Percentiles rank a stretch among this genome's conserved stretches.
Conservation (phyloP, 2,797 vertebrate genomes). For the Oreochromis mossambicus region DNA sequence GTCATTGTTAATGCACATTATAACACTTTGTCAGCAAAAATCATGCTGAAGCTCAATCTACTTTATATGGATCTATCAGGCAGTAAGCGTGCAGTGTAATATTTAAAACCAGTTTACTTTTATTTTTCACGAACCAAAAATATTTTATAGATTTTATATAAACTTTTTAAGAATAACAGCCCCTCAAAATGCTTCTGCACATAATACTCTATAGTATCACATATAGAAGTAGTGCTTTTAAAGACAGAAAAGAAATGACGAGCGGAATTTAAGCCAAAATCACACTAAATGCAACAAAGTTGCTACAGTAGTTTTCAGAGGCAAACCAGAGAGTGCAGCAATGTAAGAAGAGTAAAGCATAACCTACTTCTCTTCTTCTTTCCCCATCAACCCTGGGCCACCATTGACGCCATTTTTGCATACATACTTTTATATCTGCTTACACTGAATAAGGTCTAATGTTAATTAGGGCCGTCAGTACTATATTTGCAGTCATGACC, state of each 20-base stretch:
- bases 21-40: not conserved
- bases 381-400: conserved; percentile 6
- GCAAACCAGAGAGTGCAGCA: not conserved
- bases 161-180: not conserved
- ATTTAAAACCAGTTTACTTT: not conserved
- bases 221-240: not conserved
- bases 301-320: not conserved
- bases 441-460: conserved; percentile 43
- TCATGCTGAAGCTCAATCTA: not conserved
- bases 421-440: conserved; percentile 21
- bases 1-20: not conserved
- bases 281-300: not conserved
- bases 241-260: not conserved
- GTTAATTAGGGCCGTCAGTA: conserved; percentile 75
- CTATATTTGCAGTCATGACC: conserved; percentile 70
- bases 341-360: not conserved
- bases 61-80: not conserved
- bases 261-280: not conserved
- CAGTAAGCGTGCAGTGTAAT: too few relatives aligned
- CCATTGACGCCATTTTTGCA: conserved; percentile 27
- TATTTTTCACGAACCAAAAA: not conserved
- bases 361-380: not conserved
- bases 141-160: not conserved
- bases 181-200: not conserved
- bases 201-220: not conserved